Conservation (phyloP, 2,113 vertebrate species). For the Syngnathus floridae region DNA sequence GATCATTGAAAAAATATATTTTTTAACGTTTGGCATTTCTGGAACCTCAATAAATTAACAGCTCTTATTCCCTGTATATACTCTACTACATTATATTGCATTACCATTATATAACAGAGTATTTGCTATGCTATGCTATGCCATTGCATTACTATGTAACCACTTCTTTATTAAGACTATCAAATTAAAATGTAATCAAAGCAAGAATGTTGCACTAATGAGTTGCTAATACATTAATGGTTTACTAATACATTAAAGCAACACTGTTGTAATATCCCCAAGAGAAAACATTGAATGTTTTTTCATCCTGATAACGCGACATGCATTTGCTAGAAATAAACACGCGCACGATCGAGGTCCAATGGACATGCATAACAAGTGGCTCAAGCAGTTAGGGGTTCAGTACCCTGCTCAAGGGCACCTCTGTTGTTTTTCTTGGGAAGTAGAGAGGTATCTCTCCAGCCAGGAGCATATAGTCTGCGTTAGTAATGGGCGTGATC, state of each 20-base stretch:
- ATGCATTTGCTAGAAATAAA: background rate
- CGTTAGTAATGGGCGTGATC: background rate
- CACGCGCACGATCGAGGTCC: background rate
- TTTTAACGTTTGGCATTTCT: too few species aligned
- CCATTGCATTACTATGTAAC: background rate
- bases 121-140: too few species aligned
- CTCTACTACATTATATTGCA: too few species aligned
- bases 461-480: background rate
- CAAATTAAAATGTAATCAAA: background rate
- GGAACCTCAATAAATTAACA: too few species aligned
- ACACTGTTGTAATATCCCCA: background rate
- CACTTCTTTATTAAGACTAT: background rate
- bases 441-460: background rate
- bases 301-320: background rate
- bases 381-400: background rate
- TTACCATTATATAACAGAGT: too few species aligned
- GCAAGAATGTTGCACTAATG: background rate
- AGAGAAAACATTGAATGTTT: background rate
- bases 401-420: constrained; percentile 6
- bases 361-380: background rate
- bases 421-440: constrained; percentile 1
- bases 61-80: too few species aligned
- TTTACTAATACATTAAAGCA: background rate
- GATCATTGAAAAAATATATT: too few species aligned
- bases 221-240: background rate